A percentile compares a stretch with the other conserved stretches of the same genome.
Conservation (phyloP, 2,888 invertebrate genomes). For the Venustoraphidia nigricollis region DNA sequence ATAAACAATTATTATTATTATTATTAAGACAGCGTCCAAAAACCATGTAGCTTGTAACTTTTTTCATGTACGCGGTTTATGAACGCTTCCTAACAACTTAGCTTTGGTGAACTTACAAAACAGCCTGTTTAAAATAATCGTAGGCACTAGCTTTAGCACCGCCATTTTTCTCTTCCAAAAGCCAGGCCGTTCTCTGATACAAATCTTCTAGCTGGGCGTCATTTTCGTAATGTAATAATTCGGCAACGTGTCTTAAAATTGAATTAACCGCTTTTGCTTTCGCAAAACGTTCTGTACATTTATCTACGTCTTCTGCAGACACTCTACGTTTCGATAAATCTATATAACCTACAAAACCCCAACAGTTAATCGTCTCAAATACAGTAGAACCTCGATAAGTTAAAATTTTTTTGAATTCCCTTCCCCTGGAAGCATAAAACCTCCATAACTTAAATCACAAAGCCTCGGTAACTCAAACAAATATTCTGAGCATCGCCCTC, state of each 20-base stretch:
- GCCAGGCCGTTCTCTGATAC: constrained; percentile 95
- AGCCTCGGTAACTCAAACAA: too few relatives aligned
- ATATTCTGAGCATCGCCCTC: too few relatives aligned
- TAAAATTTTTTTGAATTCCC: too few relatives aligned
- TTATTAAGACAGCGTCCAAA: too few relatives aligned
- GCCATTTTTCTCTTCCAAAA: constrained; percentile 93
- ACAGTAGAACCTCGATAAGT: too few relatives aligned
- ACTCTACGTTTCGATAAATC: constrained; percentile 98
- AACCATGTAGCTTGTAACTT: too few relatives aligned
- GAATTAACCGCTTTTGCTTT: constrained; percentile 98
- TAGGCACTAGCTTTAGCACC: constrained; percentile 90
- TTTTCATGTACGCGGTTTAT: too few relatives aligned
- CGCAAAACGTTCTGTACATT: constrained; percentile 96
- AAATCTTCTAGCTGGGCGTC: constrained; percentile 90
- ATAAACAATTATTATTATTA: neutral
- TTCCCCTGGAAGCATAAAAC: too few relatives aligned
- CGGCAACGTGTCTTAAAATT: constrained; percentile 92
- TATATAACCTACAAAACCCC: constrained; percentile 65
- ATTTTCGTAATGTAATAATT: constrained; percentile 76
- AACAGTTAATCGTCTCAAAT: too few relatives aligned
- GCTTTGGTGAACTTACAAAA: constrained; percentile 49
- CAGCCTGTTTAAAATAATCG: constrained; percentile 97
- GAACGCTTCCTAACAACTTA: neutral
- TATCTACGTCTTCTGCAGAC: constrained; percentile 93
- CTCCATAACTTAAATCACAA: too few relatives aligned